phyloP scores from a whole-genome alignment of 2,888 invertebrate species.

The Leptinotarsa peninsularis region DNA sequence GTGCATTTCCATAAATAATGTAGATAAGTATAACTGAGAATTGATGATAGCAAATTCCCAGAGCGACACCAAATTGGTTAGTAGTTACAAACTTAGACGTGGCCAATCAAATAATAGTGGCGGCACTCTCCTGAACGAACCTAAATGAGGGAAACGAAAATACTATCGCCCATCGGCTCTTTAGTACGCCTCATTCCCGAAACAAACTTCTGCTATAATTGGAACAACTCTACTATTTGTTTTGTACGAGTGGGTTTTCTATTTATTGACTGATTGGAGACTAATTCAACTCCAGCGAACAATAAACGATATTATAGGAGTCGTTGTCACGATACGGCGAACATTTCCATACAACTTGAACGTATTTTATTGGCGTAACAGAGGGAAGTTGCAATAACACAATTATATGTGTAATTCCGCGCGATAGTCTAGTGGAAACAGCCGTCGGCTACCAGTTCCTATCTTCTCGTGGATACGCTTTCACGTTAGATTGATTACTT shows the following conservation, averaged over 20 bases:
- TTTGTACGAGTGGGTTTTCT: conserved; percentile 14
- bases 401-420: conserved; percentile 50
- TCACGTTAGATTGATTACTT: conserved; percentile 45
- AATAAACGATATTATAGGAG: conserved; percentile 37
- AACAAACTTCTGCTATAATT: conserved; percentile 4
- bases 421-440: conserved; percentile 40
- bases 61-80: too few species aligned
- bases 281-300: conserved; percentile 33
- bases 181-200: not conserved
- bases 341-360: conserved; percentile 34
- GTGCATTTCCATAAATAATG: too few species aligned
- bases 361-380: conserved; percentile 28
- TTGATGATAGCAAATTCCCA: too few species aligned
- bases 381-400: conserved; percentile 49
- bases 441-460: conserved; percentile 35
- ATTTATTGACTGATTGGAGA: conserved; percentile 30
- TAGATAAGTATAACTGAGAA: too few species aligned
- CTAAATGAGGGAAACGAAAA: not conserved
- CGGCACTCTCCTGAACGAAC: not conserved
- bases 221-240: conserved; percentile 8
- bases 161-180: not conserved
- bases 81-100: too few species aligned
- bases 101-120: not conserved
- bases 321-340: conserved; percentile 39
- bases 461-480: conserved; percentile 39